Conservation (phyloP, 53 echinoderm and acorn worm species). For the Arbacia lixula region DNA sequence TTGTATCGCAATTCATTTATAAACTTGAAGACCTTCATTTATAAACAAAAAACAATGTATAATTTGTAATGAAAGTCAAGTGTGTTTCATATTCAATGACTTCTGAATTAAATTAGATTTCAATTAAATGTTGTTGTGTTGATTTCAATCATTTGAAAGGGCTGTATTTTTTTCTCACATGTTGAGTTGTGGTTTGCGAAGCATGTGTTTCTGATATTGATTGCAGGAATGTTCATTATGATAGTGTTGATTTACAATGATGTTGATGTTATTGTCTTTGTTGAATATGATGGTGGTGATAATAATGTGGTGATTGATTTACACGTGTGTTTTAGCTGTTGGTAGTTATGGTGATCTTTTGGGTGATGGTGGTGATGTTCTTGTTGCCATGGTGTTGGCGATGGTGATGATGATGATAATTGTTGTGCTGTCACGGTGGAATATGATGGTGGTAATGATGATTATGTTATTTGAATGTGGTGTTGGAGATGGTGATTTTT, state of each 20-base stretch:
- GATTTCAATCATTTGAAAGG: too few relatives aligned
- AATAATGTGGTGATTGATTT: too few relatives aligned
- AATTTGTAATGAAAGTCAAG: constrained; percentile 9
- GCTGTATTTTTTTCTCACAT: background rate
- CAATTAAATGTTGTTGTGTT: background rate
- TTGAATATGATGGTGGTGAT: background rate
- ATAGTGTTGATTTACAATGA: background rate
- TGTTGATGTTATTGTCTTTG: background rate
- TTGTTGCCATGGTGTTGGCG: background rate
- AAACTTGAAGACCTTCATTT: too few relatives aligned
- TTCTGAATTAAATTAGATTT: constrained; percentile 37
- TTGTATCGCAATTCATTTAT: too few relatives aligned
- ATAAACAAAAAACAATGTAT: constrained; percentile 21
- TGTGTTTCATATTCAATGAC: constrained; percentile 32
- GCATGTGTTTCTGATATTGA: background rate
- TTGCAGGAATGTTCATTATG: background rate
- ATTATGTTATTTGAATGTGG: background rate
- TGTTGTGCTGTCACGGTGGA: background rate
- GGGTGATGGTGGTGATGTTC: background rate
- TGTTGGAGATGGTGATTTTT: background rate
- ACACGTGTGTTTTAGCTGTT: too few relatives aligned
- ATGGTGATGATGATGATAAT: background rate
- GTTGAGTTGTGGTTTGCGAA: background rate
- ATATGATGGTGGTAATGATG: background rate
- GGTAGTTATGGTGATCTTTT: background rate